Base-by-base conservation (phyloP, 2,888 invertebrate species). In the Trichacis sp. region DNA sequence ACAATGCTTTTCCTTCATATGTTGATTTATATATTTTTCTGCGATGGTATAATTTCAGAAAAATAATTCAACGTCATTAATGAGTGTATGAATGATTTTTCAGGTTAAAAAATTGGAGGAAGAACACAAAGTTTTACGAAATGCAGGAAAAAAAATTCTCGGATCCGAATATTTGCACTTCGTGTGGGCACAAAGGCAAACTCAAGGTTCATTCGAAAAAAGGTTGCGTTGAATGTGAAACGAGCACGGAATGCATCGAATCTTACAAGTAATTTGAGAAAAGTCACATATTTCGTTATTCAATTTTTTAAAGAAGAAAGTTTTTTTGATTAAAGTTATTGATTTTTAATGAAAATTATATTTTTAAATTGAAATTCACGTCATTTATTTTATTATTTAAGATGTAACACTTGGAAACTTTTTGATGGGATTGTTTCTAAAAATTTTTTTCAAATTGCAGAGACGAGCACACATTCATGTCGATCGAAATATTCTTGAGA, bases 151-250 rank as follows among this genome's bases (percentile, higher is more conserved):
- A 78, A 78, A 87, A 84, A 81, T 80, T 88, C 36, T 80, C 86
- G 6, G 87, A 88, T 73, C 88, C 90, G 59, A 88, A 88, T 29
- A 85, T 89, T 33, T 93, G 93, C 77, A 88, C 88, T 30, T 87
- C 89, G 47, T 93, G 93, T 81, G 93, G 93, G 0, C 93, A 93
- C 82, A 78, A 81, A 20, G 93, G 93, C 0, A 89, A 89, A 69
- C 68, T 87, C 5, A 85, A 85, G 65, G 80, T 85, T 36, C 93
- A 93, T 78, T 81, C 86, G 18, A 90, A 86, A 81, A 87, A 85
- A 71, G 93, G 93, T 0, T 93, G 93, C 72, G 82, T 81, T 0
- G 80, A 87, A 0, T 94, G 93, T 78, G 87, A 86, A 3, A 90
- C 89, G 0, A 76, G 84, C 43, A 85, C 83, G 1, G 90, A 91